Conservation (phyloP, 2,888 invertebrate genomes). For the Platycheirus albimanus region DNA sequence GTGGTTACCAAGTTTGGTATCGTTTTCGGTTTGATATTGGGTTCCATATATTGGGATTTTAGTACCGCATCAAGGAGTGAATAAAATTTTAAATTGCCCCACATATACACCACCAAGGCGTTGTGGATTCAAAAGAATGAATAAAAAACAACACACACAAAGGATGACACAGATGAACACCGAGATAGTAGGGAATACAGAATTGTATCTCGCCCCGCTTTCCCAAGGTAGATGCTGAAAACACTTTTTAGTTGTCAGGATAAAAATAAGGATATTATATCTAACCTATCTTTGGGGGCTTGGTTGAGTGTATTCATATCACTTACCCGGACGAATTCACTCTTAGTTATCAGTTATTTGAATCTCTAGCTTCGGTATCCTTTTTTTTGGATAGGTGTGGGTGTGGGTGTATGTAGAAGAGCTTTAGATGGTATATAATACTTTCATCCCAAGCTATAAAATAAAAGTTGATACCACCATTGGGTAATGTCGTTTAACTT, state of each 20-base stretch:
- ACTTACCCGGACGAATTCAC: slow-evolving; percentile 29
- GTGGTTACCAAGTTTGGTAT: slow-evolving; percentile 73
- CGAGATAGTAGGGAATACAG: slow-evolving; percentile 37
- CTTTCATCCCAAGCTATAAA: slow-evolving; percentile 65
- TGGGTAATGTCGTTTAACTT: slow-evolving; percentile 60
- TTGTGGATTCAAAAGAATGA: slow-evolving; percentile 22
- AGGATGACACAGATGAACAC: slow-evolving; percentile 58
- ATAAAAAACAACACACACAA: neutral
- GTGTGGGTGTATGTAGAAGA: slow-evolving; percentile 26
- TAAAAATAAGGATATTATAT: slow-evolving; percentile 36
- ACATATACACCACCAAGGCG: slow-evolving; percentile 57
- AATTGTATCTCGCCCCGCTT: slow-evolving; percentile 25
- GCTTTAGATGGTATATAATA: slow-evolving; percentile 3
- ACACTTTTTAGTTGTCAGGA: slow-evolving; percentile 33
- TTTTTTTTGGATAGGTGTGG: neutral
- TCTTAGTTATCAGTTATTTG: slow-evolving; percentile 61
- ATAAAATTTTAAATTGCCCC: slow-evolving; percentile 73
- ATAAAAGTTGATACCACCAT: slow-evolving; percentile 72
- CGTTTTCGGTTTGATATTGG: slow-evolving; percentile 74
- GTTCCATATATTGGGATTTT: slow-evolving; percentile 70
- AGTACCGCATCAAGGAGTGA: slow-evolving; percentile 72
- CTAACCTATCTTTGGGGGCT: slow-evolving; percentile 44
- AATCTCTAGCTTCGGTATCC: slow-evolving; percentile 59
- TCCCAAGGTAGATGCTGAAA: slow-evolving; percentile 38
- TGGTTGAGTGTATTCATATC: slow-evolving; percentile 35